Base-by-base conservation (phyloP, 1,140 invertebrate genomes). In the Tetragonula clypearis region DNA sequence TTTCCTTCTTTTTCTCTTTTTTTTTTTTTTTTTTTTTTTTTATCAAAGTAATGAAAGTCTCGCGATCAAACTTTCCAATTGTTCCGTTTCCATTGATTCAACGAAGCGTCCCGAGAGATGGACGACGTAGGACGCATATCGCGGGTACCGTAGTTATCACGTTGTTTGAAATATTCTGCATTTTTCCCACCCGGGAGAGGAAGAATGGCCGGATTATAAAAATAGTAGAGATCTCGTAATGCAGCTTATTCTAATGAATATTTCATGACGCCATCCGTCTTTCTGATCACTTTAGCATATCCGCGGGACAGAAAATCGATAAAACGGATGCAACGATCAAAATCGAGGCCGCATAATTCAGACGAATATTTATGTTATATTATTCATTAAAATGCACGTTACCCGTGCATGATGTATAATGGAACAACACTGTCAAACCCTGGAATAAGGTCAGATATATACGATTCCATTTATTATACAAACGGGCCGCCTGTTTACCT, bases 241-340 rank as follows among this genome's bases (percentile, higher is more conserved):
- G 30, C 19, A 58, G 56, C 15, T 58, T 75, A 75, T 75, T 75
- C 26, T 58, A 35, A 75, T 75, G 55, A 58, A 75, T 75, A 75
- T 75, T 75, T 75, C 55, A 75, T 30, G 73, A 58, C 55, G 26
- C 55, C 21, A 75, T 75, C 55, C 73, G 26, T 58, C 73, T 75
- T 75, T 56, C 19, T 19, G 55, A 75, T 75, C 19, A 75, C 55
- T 23, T 75, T 21, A 19, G 53, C 73, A 58, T 75, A 75, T 75
- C 73, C n/a, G 15, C 26, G 26, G 30, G 73, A 75, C 53, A 30
- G 35, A 23, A 58, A 75, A 58, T 75, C 73, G 73, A 75, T 58
- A 58, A 30, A 23, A 35, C 19, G n/a, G 19, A 56, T 21, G 53
- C 72, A 30, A 35, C 55, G 30, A 35, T 68, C 30, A 19, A 21